Conservation (phyloP, 2,888 invertebrate species). For the Microchrysa polita region DNA sequence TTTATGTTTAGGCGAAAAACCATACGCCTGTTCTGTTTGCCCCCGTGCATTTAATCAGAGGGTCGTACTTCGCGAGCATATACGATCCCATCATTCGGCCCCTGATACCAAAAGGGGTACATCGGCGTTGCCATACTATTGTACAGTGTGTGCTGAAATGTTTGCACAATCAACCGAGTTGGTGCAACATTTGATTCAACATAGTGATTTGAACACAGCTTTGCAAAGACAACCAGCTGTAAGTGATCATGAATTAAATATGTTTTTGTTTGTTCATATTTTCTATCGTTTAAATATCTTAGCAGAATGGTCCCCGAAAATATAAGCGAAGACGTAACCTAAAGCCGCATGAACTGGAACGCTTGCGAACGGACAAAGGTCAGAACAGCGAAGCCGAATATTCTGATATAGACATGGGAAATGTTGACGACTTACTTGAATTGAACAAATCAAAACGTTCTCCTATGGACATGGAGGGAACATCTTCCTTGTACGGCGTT, state of each 20-base stretch:
- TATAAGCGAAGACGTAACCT: constrained; percentile 83
- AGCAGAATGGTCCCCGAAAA: constrained; percentile 77
- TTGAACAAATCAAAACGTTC: constrained; percentile 49
- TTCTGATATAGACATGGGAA: constrained; percentile 62
- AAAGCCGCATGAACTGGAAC: constrained; percentile 71
- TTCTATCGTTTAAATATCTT: no score
- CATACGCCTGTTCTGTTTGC: constrained; percentile 87
- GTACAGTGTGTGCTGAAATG: constrained; percentile 79
- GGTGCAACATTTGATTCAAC: constrained; percentile 84
- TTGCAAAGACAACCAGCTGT: constrained; percentile 79
- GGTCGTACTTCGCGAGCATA: constrained; percentile 84
- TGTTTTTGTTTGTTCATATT: not conserved
- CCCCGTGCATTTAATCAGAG: constrained; percentile 88
- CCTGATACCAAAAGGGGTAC: constrained; percentile 76
- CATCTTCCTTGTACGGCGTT: constrained; percentile 52
- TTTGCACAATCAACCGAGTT: constrained; percentile 77
- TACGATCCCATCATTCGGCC: constrained; percentile 86
- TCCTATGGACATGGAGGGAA: constrained; percentile 55
- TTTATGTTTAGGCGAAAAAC: constrained; percentile 73
- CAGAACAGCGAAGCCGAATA: constrained; percentile 58
- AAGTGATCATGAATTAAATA: constrained; percentile 5
- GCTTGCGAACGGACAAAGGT: constrained; percentile 57
- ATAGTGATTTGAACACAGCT: constrained; percentile 86
- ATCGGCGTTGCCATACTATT: constrained; percentile 73
- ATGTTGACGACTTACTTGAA: constrained; percentile 63